Evolutionary conservation across 2,888 invertebrate species (phyloP).

Genomic region (Brassicogethes aeneus): DNA sequence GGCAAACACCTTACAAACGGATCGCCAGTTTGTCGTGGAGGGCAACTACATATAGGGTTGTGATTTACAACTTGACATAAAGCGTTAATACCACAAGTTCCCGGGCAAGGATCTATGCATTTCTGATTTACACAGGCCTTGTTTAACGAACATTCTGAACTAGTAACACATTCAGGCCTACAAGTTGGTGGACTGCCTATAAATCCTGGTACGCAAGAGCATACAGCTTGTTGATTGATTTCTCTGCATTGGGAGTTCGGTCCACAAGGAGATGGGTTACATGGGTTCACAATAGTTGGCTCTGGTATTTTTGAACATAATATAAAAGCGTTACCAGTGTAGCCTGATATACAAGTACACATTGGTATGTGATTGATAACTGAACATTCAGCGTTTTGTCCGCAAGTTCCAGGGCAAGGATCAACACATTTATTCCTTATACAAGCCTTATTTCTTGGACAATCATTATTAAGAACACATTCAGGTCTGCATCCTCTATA

Average conservation of each 20-base stretch:
- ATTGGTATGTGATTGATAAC: slow-evolving; percentile 59
- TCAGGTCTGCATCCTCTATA: slow-evolving; percentile 69
- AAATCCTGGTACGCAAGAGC: slow-evolving; percentile 58
- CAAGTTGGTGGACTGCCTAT: slow-evolving; percentile 71
- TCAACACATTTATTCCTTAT: slow-evolving; percentile 62
- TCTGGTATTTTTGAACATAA: slow-evolving; percentile 39
- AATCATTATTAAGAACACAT: slow-evolving; percentile 68
- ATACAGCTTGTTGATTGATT: slow-evolving; percentile 52
- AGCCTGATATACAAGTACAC: slow-evolving; percentile 56
- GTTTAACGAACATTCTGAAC: slow-evolving; percentile 62
- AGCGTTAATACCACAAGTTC: slow-evolving; percentile 67
- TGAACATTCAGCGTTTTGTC: slow-evolving; percentile 37
- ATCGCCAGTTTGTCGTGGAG: slow-evolving; percentile 29
- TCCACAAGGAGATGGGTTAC: slow-evolving; percentile 65
- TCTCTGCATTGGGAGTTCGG: slow-evolving; percentile 47
- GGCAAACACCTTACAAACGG: slow-evolving; percentile 26
- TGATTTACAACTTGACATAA: slow-evolving; percentile 67
- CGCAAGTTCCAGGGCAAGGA: slow-evolving; percentile 65
- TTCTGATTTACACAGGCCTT: slow-evolving; percentile 64
- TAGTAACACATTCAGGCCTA: slow-evolving; percentile 64
- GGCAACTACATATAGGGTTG: slow-evolving; percentile 58
- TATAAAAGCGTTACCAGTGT: slow-evolving; percentile 60
- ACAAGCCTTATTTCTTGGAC: slow-evolving; percentile 59
- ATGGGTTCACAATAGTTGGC: slow-evolving; percentile 34
- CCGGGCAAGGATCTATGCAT: slow-evolving; percentile 73